Percentiles rank a stretch among this genome's conserved stretches.
These are phyloP conservation scores for Napeogenes inachia DNA, from an alignment of 2,888 invertebrate species.

Conservation along the genomic window DNA sequence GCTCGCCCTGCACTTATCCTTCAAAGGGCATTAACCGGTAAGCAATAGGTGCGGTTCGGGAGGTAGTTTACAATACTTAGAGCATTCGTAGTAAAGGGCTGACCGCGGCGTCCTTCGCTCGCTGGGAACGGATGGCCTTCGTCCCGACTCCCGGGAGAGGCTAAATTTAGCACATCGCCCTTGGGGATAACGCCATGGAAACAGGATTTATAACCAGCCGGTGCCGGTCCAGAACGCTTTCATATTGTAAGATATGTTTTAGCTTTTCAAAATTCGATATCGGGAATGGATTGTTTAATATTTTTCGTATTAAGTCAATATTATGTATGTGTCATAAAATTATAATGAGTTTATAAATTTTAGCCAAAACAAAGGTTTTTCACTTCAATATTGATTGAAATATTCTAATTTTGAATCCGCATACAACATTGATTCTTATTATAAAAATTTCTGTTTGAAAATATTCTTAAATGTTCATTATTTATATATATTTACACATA, in stretches of 20 bases:
- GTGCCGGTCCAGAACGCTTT: conserved; percentile 26
- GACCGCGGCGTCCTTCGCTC: conserved; percentile 39
- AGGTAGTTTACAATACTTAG: conserved; percentile 2
- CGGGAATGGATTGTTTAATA: not conserved
- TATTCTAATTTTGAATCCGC: too few relatives aligned
- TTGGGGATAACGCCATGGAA: conserved; percentile 58
- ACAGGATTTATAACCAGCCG: conserved; percentile 65
- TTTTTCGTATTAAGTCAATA: too few relatives aligned
- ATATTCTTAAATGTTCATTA: not conserved
- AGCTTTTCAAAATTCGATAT: not conserved
- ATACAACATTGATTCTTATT: too few relatives aligned
- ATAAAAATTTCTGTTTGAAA: too few relatives aligned
- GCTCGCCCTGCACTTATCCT: not conserved
- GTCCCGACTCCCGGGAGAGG: conserved; percentile 41
- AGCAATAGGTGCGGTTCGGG: conserved; percentile 19
- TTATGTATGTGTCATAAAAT: too few relatives aligned
- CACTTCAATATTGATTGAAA: too few relatives aligned
- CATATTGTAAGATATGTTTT: conserved; percentile 12
- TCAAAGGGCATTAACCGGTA: not conserved
- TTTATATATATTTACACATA: not conserved
- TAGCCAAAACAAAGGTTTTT: too few relatives aligned
- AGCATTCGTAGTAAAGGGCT: conserved; percentile 14
- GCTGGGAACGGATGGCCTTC: conserved; percentile 55
- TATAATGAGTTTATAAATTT: too few relatives aligned
- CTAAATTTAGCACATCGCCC: conserved; percentile 70